Conservation (phyloP, 2,888 invertebrate genomes). For the Agrotis clavis region DNA sequence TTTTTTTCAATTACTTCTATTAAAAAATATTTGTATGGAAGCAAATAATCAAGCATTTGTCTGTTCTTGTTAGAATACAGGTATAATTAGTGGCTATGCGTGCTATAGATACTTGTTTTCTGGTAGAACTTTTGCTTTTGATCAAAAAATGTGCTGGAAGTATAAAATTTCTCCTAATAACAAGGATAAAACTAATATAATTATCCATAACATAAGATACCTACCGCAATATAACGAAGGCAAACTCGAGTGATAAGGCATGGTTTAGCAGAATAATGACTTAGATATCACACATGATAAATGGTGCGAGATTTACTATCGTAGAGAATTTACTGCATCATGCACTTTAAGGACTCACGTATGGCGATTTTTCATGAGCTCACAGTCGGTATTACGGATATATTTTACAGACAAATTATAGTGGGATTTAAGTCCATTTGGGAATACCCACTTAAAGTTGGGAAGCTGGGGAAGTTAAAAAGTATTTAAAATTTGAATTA, state of each 20-base stretch:
- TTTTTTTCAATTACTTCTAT: too few species aligned
- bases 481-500: slow-evolving; percentile 16
- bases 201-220: neutral
- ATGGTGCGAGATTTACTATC: slow-evolving; percentile 45
- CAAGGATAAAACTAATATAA: neutral
- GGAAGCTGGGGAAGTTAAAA: slow-evolving; percentile 9
- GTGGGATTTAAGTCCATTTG: slow-evolving; percentile 47
- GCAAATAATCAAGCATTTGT: too few species aligned
- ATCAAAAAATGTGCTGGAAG: neutral
- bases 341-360: slow-evolving; percentile 54
- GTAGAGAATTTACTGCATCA: slow-evolving; percentile 58
- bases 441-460: slow-evolving; percentile 20
- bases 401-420: slow-evolving; percentile 58
- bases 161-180: neutral
- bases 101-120: too few species aligned
- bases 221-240: slow-evolving; percentile 13
- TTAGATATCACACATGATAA: slow-evolving; percentile 50
- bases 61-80: too few species aligned
- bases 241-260: slow-evolving; percentile 15
- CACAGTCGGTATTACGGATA: slow-evolving; percentile 49
- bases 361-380: slow-evolving; percentile 60
- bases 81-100: too few species aligned
- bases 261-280: slow-evolving; percentile 35
- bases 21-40: too few species aligned
- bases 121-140: neutral